Percentiles rank a stretch among this genome's conserved stretches.
Evolutionary conservation across 2,888 invertebrate species (phyloP).

Genomic region (Merodon equestris): DNA sequence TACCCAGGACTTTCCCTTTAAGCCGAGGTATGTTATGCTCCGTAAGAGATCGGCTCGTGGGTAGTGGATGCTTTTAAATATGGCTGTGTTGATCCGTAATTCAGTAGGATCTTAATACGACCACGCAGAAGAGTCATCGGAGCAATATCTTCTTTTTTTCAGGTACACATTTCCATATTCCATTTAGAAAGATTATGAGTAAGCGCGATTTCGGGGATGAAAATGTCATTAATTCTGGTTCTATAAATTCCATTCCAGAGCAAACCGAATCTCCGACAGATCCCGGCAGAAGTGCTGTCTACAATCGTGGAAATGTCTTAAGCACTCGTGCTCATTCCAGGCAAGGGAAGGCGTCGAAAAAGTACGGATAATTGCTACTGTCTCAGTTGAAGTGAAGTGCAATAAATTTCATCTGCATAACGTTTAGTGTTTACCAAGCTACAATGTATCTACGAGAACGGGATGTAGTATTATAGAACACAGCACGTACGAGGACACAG

Average conservation of each 20-base stretch:
- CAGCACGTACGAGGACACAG: constrained; percentile 1
- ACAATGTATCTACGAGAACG: constrained; percentile 11
- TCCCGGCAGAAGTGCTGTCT: constrained; percentile 18
- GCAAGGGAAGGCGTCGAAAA: constrained; percentile 11
- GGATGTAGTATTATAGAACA: constrained; percentile 6
- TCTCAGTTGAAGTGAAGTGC: constrained; percentile 60
- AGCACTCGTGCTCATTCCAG: background rate
- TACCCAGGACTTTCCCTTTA: constrained; percentile 1
- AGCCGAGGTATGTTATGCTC: too few species aligned
- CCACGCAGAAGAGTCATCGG: too few species aligned
- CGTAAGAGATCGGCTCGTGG: too few species aligned
- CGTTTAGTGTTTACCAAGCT: constrained; percentile 30
- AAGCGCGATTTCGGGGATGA: constrained; percentile 50
- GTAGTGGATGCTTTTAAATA: too few species aligned
- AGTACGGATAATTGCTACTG: constrained; percentile 62
- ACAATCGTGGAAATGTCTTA: constrained; percentile 34
- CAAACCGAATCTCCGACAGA: constrained; percentile 11
- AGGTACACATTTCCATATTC: constrained; percentile 45
- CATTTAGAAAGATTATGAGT: constrained; percentile 54
- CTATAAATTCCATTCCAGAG: constrained; percentile 45
- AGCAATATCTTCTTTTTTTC: too few species aligned
- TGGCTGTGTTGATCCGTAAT: too few species aligned
- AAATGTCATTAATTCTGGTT: constrained; percentile 61
- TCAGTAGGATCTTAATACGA: too few species aligned
- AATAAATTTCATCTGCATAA: constrained; percentile 46